Percentiles rank a stretch among this genome's conserved stretches.
phyloP scores from a whole-genome alignment of 2,888 invertebrate genomes.

The Mimas tiliae region DNA sequence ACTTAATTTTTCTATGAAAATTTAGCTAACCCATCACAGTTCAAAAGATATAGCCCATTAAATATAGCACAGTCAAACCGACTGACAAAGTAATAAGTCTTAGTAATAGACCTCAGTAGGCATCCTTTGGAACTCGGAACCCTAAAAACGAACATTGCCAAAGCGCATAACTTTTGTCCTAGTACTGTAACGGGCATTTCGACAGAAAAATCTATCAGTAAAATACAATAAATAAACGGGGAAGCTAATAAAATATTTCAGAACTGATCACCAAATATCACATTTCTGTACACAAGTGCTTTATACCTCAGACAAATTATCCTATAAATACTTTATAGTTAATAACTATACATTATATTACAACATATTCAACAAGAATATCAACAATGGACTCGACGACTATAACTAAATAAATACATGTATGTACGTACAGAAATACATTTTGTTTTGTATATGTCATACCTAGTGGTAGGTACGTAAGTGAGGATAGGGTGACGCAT shows the following conservation, averaged over 20 bases:
- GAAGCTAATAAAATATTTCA: slow-evolving; percentile 18
- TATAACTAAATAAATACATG: slow-evolving; percentile 74
- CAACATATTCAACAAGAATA: slow-evolving; percentile 84
- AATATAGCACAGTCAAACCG: too few relatives aligned
- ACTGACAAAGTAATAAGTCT: too few relatives aligned
- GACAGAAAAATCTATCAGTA: too few relatives aligned
- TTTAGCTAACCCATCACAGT: too few relatives aligned
- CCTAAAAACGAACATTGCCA: too few relatives aligned
- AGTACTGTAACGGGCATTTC: background rate
- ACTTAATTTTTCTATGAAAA: too few relatives aligned
- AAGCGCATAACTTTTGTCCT: too few relatives aligned
- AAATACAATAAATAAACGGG: slow-evolving; percentile 4
- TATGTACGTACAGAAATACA: slow-evolving; percentile 38
- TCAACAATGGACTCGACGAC: slow-evolving; percentile 82
- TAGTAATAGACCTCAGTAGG: too few relatives aligned
- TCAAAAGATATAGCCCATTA: too few relatives aligned
- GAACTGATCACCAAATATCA: slow-evolving; percentile 23
- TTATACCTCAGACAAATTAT: slow-evolving; percentile 34
- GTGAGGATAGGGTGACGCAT: slow-evolving; percentile 49
- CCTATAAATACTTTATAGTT: slow-evolving; percentile 49
- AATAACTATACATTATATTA: slow-evolving; percentile 66
- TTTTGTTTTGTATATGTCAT: slow-evolving; percentile 29
- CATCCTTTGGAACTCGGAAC: too few relatives aligned
- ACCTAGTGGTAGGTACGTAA: slow-evolving; percentile 38
- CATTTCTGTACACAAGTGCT: slow-evolving; percentile 26